phyloP scores from a whole-genome alignment of 2,797 vertebrate genomes.

The Cephalopachus bancanus region DNA sequence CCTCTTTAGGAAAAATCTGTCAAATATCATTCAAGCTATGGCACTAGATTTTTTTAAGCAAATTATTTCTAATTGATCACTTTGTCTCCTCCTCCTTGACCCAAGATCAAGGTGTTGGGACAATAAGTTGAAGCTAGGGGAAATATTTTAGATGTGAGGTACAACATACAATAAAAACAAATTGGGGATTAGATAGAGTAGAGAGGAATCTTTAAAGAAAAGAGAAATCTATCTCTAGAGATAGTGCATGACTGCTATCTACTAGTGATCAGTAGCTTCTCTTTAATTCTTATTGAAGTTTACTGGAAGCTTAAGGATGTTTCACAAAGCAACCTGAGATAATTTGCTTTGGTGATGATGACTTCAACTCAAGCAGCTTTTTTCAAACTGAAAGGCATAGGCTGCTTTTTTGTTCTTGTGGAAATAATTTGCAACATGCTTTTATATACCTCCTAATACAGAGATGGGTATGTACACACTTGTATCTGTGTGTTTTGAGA shows the following conservation, averaged over 20 bases:
- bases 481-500: neutral
- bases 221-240: neutral
- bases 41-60: neutral
- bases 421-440: neutral
- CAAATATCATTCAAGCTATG: neutral
- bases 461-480: neutral
- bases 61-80: neutral
- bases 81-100: neutral
- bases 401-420: neutral
- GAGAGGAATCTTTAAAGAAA: neutral
- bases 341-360: neutral
- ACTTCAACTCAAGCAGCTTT: neutral
- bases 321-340: neutral
- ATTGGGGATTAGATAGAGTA: rapidly evolving
- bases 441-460: neutral
- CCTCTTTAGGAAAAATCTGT: neutral
- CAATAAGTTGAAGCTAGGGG: neutral
- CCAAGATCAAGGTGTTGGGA: neutral
- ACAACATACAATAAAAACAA: neutral
- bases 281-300: neutral
- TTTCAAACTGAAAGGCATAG: neutral
- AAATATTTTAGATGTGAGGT: neutral
- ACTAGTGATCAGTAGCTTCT: neutral
- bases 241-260: neutral
- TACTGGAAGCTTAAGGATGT: neutral